These are phyloP conservation scores for Agrilus mali DNA, from an alignment of 2,888 invertebrate genomes.

Conservation along the genomic window DNA sequence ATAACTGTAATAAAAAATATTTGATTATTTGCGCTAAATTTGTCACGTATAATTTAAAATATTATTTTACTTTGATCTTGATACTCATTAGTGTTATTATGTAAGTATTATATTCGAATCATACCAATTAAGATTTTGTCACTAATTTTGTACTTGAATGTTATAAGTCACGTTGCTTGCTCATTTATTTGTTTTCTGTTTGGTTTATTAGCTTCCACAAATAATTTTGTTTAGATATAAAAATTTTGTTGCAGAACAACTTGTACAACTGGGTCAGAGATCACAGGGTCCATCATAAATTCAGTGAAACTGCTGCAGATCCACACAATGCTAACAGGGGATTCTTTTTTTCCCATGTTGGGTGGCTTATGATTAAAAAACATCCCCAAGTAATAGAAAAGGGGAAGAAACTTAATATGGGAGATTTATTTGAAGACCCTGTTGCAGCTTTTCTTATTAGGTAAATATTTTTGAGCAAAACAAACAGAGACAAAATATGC, in stretches of 20 bases:
- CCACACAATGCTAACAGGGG: constrained; percentile 72
- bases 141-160: neutral
- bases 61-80: too few species aligned
- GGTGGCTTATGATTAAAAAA: constrained; percentile 84
- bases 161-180: too few species aligned
- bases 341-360: constrained; percentile 88
- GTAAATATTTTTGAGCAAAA: constrained; percentile 32
- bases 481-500: too few species aligned
- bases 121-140: too few species aligned
- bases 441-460: constrained; percentile 66
- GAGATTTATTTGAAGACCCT: constrained; percentile 66
- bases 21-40: too few species aligned
- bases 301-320: constrained; percentile 67
- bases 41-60: too few species aligned
- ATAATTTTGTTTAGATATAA: neutral
- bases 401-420: constrained; percentile 69
- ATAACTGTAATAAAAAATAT: too few species aligned
- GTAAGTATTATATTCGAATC: too few species aligned
- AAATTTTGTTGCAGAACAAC: constrained; percentile 40
- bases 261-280: constrained; percentile 64
- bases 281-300: constrained; percentile 65
- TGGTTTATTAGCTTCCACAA: neutral
- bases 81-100: too few species aligned
- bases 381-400: constrained; percentile 72
- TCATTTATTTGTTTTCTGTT: too few species aligned